These are phyloP conservation scores for Onchidella celtica DNA, from an alignment of 2,888 invertebrate species.

Conservation along the genomic window DNA sequence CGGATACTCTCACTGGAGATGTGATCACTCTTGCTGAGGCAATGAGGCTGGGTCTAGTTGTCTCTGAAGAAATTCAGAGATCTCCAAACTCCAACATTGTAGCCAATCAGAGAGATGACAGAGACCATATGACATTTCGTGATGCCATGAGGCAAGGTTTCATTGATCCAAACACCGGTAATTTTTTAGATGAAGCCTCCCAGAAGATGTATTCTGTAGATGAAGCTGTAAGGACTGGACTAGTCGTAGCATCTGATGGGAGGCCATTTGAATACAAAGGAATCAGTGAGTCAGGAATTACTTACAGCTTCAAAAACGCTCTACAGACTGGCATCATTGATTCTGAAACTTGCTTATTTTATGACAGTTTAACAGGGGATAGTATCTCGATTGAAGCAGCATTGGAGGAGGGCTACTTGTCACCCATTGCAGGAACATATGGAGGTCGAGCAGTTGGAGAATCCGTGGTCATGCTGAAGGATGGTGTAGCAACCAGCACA, in stretches of 20 bases:
- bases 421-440: constrained; percentile 78
- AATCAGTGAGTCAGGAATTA: constrained; percentile 73
- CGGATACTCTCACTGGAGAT: constrained; percentile 89
- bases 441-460: constrained; percentile 57
- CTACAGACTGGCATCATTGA: constrained; percentile 90
- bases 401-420: constrained; percentile 80
- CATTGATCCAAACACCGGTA: constrained; percentile 78
- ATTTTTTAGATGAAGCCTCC: constrained; percentile 89
- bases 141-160: constrained; percentile 90
- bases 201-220: constrained; percentile 91
- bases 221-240: constrained; percentile 84
- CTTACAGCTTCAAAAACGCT: constrained; percentile 84
- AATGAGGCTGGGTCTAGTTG: constrained; percentile 91
- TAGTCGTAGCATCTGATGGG: constrained; percentile 64
- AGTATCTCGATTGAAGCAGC: constrained; percentile 88
- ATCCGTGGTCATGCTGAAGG: constrained; percentile 70
- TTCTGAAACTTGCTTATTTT: constrained; percentile 87
- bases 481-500: constrained; percentile 55
- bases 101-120: constrained; percentile 54
- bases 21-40: constrained; percentile 93
- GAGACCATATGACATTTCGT: constrained; percentile 82
- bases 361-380: constrained; percentile 83
- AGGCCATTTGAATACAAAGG: constrained; percentile 67
- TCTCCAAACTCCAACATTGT: constrained; percentile 52
- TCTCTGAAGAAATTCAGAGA: constrained; percentile 62